Base-by-base conservation (phyloP, 2,797 vertebrate species). In the Acanthurus tractus region DNA sequence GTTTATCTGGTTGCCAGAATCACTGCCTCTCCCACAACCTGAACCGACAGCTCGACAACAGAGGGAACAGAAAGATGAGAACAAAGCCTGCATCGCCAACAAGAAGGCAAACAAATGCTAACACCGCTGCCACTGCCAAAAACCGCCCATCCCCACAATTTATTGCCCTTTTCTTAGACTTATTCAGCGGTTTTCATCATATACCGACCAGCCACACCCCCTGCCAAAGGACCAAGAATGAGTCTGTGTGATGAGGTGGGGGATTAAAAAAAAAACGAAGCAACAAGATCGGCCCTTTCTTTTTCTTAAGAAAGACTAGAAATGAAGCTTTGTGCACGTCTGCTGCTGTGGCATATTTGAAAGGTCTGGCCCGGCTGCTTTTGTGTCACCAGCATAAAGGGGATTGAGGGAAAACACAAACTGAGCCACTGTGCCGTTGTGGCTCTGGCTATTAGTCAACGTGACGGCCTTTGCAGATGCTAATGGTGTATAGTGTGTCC, bases 401-500 rank as follows among this genome's bases (percentile, higher is more conserved):
- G 86, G 82, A 91, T 88, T 88, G 94, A 95, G 95, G 94, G 94
- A 96, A 93, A 96, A 96, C 97, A 96, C 96, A 96, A 97, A 96
- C 96, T 95, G 96, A 96, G 95, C 95, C 97, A 96, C 93, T 93
- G 95, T 93, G 86, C 94, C 87, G 94, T 94, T 95, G 89, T 95
- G 92, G 93, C 76, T 88, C 83, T 88, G 86, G 87, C 96, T 96
- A 96, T 96, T 93, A 96, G 95, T 96, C 72, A 53, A 94, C 94
- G 94, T 94, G 93, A 95, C 88, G 88, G 95, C 90, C 97, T 98
- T 98, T 98, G 96, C 95, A 98, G 96, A 99, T 99, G 98, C 97
- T 98, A 98, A 99, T 98, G 86, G 93, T n/a, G 96, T 95, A 95
- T 97, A 96, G 96, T 96, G 95, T 93, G 94, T 96, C 93, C 93